Base-by-base conservation (phyloP, 2,888 invertebrate species). In the Notodonta dromedarius region DNA sequence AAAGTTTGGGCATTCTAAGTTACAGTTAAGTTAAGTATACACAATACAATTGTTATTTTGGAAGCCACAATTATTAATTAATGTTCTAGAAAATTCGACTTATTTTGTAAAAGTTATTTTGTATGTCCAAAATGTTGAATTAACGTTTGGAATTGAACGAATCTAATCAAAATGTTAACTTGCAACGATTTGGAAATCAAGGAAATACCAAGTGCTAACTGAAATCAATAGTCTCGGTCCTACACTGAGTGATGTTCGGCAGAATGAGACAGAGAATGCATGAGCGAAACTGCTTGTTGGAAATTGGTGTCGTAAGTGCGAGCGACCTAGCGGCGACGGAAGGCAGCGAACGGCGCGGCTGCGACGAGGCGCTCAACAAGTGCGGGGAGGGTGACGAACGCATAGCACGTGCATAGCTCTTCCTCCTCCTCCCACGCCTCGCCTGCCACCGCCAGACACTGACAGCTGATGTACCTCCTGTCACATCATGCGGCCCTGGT, bases 331-430 rank as follows among this genome's bases (percentile, higher is more conserved):
- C 83, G 76, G 75, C 64, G 32, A 48, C 61, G 67, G 67, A 67
- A 63, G 73, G 70, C 73, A 69, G 74, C 71, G 69, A 70, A 24
- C 24, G 24, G 76, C 79, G 73, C 70, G 72, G 66, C 70, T 60
- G 63, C 64, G 69, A 76, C 74, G 71, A 80, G 80, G 81, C 78
- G 85, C 81, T 89, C 91, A 92, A 91, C 92, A 91, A 91, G 91
- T 91, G 88, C 82, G 86, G 81, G 84, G 84, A 80, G 84, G 81
- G 80, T 83, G 80, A 71, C 81, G 82, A 86, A 85, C 89, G 89
- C 89, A 87, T 87, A 91, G 92, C 91, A 89, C 90, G 91, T 91
- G 89, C 85, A 85, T 80, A 81, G 75, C 66, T 77, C 74, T 74
- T 24, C 78, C 69, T 75, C 66, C 74, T 74, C 72, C 70, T 66